phyloP scores from a whole-genome alignment of 2,888 invertebrate species.

The Stictocephala bisonia region DNA sequence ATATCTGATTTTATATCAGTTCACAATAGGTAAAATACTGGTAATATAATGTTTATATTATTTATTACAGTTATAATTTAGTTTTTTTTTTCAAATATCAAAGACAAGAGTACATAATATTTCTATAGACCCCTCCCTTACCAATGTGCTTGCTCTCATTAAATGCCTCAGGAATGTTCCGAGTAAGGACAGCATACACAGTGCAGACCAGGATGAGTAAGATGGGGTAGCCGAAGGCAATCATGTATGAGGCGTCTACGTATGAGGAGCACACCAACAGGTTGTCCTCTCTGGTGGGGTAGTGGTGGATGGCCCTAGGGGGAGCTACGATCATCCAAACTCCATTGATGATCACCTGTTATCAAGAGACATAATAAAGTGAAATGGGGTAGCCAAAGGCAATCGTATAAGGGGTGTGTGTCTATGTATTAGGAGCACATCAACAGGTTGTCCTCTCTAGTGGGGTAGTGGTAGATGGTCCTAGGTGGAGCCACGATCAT shows the following conservation, averaged over 20 bases:
- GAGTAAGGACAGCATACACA: conserved; percentile 92
- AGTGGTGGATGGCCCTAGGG: conserved; percentile 88
- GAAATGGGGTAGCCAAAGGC: conserved; percentile 92
- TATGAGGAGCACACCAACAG: conserved; percentile 92
- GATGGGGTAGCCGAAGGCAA: conserved; percentile 94
- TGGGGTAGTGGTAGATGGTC: conserved; percentile 91
- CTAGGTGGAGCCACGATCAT: conserved; percentile 90
- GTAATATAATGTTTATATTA: too few species aligned
- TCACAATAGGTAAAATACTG: too few species aligned
- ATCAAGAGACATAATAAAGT: conserved; percentile 44
- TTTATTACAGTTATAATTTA: too few species aligned
- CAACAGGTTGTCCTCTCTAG: conserved; percentile 90
- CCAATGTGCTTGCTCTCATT: conserved; percentile 99
- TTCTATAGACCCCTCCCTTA: too few species aligned
- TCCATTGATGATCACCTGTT: conserved; percentile 84
- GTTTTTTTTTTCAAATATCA: too few species aligned
- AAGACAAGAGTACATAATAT: too few species aligned
- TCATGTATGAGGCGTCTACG: conserved; percentile 93
- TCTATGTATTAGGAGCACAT: conserved; percentile 94
- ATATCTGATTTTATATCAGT: too few species aligned
- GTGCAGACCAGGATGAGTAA: conserved; percentile 92
- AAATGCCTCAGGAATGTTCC: conserved; percentile 98
- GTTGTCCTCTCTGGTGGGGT: conserved; percentile 92
- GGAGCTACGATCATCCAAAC: conserved; percentile 94
- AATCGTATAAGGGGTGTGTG: conserved; percentile 91